Evolutionary conservation across 2,888 invertebrate genomes (phyloP).

Genomic region (Tethea ocularis): DNA sequence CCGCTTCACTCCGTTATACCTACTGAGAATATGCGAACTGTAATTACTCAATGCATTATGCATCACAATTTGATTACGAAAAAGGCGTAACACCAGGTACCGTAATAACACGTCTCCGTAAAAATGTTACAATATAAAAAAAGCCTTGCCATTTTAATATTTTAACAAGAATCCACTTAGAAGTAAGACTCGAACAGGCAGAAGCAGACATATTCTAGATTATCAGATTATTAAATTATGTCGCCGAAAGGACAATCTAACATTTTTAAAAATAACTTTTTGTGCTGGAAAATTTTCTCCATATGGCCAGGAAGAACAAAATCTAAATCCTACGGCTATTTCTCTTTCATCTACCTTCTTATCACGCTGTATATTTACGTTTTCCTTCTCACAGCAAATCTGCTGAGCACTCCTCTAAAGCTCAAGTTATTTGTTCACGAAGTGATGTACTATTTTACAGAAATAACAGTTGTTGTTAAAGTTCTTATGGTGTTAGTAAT

Average conservation of each 20-base stretch:
- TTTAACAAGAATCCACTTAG: neutral
- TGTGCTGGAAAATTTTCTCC: neutral
- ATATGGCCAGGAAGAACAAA: neutral
- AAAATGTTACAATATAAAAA: constrained; percentile 4
- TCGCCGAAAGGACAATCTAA: neutral
- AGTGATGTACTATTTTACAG: constrained; percentile 4
- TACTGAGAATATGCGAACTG: neutral
- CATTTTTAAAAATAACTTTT: neutral
- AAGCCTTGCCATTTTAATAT: neutral
- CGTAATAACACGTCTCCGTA: constrained; percentile 1
- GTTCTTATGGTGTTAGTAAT: neutral
- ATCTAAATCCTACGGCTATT: neutral
- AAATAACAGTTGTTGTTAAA: neutral
- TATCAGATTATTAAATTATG: neutral
- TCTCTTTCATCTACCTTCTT: neutral
- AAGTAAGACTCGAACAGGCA: neutral
- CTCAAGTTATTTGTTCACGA: neutral
- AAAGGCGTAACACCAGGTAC: constrained; percentile 2
- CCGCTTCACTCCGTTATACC: neutral
- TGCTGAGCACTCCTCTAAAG: neutral
- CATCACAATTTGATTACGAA: constrained; percentile 1
- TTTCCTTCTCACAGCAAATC: neutral
- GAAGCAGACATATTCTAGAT: neutral
- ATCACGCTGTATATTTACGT: neutral
- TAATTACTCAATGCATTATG: constrained; percentile 9